These are phyloP conservation scores for Pseudomyrmex flavicornis DNA, from an alignment of 1,140 invertebrate species.

Conservation along the genomic window DNA sequence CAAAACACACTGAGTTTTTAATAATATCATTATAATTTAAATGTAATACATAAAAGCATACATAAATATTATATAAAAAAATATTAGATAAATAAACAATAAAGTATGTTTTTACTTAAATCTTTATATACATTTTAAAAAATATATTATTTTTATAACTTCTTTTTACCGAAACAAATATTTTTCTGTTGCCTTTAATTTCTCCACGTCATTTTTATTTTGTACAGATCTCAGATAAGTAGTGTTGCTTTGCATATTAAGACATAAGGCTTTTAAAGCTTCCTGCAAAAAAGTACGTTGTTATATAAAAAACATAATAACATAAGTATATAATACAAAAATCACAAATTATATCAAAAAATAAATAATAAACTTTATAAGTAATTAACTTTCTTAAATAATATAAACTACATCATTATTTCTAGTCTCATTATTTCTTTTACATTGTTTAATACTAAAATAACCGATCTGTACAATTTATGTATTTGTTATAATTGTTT, in stretches of 20 bases:
- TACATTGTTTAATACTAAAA: too few species aligned
- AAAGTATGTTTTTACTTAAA: conserved; percentile 16
- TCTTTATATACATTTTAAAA: background rate
- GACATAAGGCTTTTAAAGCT: conserved; percentile 88
- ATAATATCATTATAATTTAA: too few species aligned
- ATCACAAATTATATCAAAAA: too few species aligned
- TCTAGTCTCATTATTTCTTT: too few species aligned
- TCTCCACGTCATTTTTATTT: conserved; percentile 58
- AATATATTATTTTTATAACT: conserved; percentile 16
- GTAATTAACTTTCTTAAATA: too few species aligned
- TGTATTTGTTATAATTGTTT: too few species aligned
- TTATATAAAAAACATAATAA: background rate
- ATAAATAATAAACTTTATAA: too few species aligned
- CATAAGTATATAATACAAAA: too few species aligned
- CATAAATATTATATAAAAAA: too few species aligned
- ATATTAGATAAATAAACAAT: background rate
- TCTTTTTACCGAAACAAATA: conserved; percentile 85
- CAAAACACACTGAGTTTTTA: conserved; percentile 4
- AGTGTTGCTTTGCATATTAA: conserved; percentile 89
- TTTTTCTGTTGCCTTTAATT: conserved; percentile 83
- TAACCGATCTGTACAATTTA: too few species aligned
- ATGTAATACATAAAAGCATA: too few species aligned
- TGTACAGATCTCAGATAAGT: conserved; percentile 72
- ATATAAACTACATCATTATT: too few species aligned
- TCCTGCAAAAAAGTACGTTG: conserved; percentile 85